Evolutionary conservation across 2,113 vertebrate genomes (phyloP), one percentile per base, ranked within the genome.

Genomic region (Elgaria multicarinata): DNA sequence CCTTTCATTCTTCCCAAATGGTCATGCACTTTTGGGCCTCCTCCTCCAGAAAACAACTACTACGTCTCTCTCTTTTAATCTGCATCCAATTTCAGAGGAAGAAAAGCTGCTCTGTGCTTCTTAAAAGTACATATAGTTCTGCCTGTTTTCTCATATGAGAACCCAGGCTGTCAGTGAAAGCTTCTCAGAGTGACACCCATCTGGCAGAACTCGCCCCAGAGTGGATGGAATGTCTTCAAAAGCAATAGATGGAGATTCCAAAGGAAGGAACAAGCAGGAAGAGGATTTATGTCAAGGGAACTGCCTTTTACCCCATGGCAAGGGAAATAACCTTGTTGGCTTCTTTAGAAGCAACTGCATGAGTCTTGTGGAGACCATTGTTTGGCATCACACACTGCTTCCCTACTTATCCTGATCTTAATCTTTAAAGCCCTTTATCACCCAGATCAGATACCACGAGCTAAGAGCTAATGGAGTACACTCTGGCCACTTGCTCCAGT

Each of bases 111-210:
- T 66, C 6, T 6, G 7, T 77, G 50, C 18, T n/a, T 62, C 85
- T 92, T 64, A 20, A 91, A 92, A 76, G 28, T 74, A 50, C 44
- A 92, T 83, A 79, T 82, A 90, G 93, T 91, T 62, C 12, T 12
- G 1, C 5, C 0, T 93, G 31, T 81, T 83, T 93, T 53, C 93
- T 90, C 86, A 90, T 44, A 91, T 6, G 83, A 74, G 10, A 87
- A 80, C 36, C 83, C 87, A 71, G 83, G 86, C 2, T 67, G 26
- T 76, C 33, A 91, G 71, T 28, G 72, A 89, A 92, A 76, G 0
- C 1, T 66, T 81, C 86, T 39, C 62, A 88, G 80, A 89, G 31
- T 64, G n/a, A 76, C 80, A 16, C 33, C 71, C 74, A 83, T 89
- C 50, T 89, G 81, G 81, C 9, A 87, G 67, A 91, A 87, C 44